A percentile compares a stretch with the other conserved stretches of the same genome.
Conservation (phyloP, 2,888 invertebrate genomes). For the Troides oblongomaculatus region DNA sequence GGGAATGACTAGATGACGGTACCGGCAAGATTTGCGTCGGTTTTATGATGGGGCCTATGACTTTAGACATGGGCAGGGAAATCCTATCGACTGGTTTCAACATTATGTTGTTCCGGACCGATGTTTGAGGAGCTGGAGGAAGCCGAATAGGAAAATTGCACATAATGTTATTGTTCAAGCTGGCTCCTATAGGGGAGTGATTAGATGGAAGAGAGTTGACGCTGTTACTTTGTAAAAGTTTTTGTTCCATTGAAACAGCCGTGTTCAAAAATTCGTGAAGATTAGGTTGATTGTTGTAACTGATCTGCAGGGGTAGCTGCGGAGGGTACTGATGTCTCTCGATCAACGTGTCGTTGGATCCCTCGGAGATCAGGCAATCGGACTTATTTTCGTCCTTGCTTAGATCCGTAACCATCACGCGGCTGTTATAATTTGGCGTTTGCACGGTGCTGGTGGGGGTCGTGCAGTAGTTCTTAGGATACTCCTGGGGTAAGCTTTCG, state of each 20-base stretch:
- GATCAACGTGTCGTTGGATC: constrained; percentile 57
- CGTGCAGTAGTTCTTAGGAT: constrained; percentile 56
- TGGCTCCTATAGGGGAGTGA: constrained; percentile 54
- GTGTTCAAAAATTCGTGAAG: constrained; percentile 63
- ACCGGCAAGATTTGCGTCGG: constrained; percentile 71
- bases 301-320: constrained; percentile 53
- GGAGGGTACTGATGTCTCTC: constrained; percentile 58
- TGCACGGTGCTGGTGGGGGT: constrained; percentile 46
- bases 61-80: constrained; percentile 58
- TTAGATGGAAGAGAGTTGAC: constrained; percentile 56
- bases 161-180: constrained; percentile 64
- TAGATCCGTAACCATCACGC: constrained; percentile 53
- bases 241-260: constrained; percentile 59
- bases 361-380: constrained; percentile 65
- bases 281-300: constrained; percentile 55
- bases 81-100: constrained; percentile 66
- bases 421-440: constrained; percentile 46
- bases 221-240: constrained; percentile 53
- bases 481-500: constrained; percentile 59
- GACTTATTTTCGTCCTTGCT: constrained; percentile 69
- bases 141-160: constrained; percentile 68
- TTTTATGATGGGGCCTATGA: constrained; percentile 67
- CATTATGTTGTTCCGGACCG: constrained; percentile 62
- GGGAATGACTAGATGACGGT: constrained; percentile 66
- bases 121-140: constrained; percentile 56